Conservation (phyloP, 2,888 invertebrate species). For the Tipula helvola region DNA sequence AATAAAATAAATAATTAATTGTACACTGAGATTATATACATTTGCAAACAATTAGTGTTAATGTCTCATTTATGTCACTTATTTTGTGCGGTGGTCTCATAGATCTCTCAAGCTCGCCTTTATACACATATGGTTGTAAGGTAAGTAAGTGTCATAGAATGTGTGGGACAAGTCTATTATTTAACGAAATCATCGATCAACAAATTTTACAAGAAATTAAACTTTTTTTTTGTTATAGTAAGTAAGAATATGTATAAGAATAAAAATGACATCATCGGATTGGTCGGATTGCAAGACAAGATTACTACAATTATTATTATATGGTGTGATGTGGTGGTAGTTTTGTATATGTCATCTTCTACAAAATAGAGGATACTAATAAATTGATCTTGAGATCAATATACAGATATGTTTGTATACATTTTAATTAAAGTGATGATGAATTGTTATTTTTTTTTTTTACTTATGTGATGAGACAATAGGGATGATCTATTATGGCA, state of each 20-base stretch:
- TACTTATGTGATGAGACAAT: not conserved
- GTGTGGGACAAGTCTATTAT: not conserved
- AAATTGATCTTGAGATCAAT: not conserved
- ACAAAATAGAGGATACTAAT: not conserved
- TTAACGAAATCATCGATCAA: not conserved
- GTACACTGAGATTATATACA: not conserved
- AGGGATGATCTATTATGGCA: not conserved
- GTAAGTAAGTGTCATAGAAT: not conserved
- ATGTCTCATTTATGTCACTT: slow-evolving; percentile 4
- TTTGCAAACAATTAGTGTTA: slow-evolving; percentile 4
- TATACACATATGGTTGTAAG: not conserved
- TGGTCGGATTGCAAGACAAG: not conserved
- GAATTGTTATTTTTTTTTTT: not conserved
- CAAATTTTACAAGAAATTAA: not conserved
- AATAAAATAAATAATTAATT: not conserved
- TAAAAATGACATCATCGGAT: not conserved
- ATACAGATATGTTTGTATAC: not conserved
- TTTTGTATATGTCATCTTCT: not conserved
- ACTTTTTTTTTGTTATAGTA: not conserved
- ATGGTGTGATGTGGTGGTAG: not conserved
- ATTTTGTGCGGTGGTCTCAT: not conserved
- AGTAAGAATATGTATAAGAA: not conserved
- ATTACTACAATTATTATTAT: not conserved
- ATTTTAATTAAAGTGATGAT: not conserved
- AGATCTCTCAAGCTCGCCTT: not conserved